Base-by-base conservation (phyloP, 2,113 vertebrate genomes). In the Arenaria interpres region DNA sequence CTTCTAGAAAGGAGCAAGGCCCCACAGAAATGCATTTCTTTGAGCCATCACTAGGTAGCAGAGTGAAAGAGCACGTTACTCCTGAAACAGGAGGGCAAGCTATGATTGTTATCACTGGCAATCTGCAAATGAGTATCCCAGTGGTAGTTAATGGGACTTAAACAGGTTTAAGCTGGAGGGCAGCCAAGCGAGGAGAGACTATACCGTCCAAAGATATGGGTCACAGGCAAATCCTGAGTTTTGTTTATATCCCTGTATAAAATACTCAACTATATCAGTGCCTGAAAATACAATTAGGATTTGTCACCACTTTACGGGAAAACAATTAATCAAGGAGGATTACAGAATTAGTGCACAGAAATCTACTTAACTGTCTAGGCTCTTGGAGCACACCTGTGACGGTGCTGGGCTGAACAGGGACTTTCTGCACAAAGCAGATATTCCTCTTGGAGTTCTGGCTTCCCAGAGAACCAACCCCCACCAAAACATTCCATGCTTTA, bases 251-350 rank as follows among this genome's bases (percentile, higher is more conserved):
- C 57, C 66, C 57, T 66, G 32, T 75, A 76, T 72, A 89, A 89
- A 80, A 91, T 37, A 54, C 84, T 72, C 25, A 18, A 43, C 89
- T 64, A n/a, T 62, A 79, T 88, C 71, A 69, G 24, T 50, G 48
- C 62, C 77, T 69, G 71, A 82, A 92, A 85, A 96, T 66, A 63
- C 89, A 93, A 94, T 93, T 95, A 96, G 96, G 96, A 89, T 90
- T 71, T 94, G 67, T 59, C 71, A 83, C 27, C 59, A 54, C 93
- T 88, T 79, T 75, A 91, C 83, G 22, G 50, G 62, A 94, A 96
- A 95, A 95, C 91, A 96, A 91, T 89, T 94, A 64, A 86, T 90
- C 83, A 92, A 72, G 60, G 39, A 39, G 35, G 88, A 97, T 97
- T 97, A 96, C 11, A 82, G 69, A 89, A 71, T 91, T 93, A 94